A percentile compares a stretch with the other conserved stretches of the same genome.
These are phyloP conservation scores for Lamprologus callipterus DNA, from an alignment of 2,113 vertebrate species.

Conservation along the genomic window DNA sequence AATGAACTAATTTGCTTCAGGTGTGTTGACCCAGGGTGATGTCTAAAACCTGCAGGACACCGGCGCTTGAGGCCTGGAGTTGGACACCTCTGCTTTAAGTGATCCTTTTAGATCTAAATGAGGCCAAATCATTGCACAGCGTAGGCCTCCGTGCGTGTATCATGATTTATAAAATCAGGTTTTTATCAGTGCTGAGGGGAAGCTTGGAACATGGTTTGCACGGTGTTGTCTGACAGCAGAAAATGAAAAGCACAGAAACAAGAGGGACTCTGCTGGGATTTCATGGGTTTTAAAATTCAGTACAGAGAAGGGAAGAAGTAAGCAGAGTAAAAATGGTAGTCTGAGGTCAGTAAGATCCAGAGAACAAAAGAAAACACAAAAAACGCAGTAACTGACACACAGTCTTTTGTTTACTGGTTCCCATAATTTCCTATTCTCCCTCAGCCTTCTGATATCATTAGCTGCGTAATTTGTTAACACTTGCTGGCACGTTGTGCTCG, in stretches of 20 bases:
- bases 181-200: not conserved
- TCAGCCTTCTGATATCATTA: not conserved
- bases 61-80: not conserved
- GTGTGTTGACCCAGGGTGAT: not conserved
- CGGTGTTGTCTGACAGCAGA: not conserved
- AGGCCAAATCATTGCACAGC: not conserved
- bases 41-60: not conserved
- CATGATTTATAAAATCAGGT: not conserved
- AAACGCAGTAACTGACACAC: not conserved
- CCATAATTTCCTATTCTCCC: not conserved
- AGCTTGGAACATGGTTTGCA: not conserved
- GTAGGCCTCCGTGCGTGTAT: rapidly evolving
- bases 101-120: not conserved
- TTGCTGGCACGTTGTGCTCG: not conserved
- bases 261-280: not conserved
- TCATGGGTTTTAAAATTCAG: not conserved
- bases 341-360: not conserved
- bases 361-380: not conserved
- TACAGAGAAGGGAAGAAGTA: not conserved
- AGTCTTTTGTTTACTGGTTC: not conserved
- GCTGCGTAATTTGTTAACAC: not conserved
- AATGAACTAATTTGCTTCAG: not conserved
- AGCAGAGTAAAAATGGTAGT: not conserved
- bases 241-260: not conserved
- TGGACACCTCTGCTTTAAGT: not conserved